These are phyloP conservation scores for Pectinophora gossypiella DNA, from an alignment of 1,140 invertebrate species.

Conservation along the genomic window DNA sequence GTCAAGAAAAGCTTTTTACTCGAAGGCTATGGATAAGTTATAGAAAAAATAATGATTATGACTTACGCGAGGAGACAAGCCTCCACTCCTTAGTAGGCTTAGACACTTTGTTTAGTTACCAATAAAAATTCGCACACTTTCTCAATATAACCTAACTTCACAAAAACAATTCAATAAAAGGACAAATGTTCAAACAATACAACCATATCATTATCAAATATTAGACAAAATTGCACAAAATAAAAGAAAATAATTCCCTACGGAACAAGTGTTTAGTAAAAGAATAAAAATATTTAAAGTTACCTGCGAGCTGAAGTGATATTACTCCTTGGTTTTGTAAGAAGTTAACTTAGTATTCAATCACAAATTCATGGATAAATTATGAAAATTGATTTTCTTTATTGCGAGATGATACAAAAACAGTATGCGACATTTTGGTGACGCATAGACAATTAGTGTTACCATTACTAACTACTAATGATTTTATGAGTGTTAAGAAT, in stretches of 20 bases:
- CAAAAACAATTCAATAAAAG: not conserved
- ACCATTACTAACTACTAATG: not conserved
- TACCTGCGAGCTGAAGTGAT: slow-evolving; percentile 8
- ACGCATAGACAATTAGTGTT: slow-evolving; percentile 34
- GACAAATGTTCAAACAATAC: not conserved
- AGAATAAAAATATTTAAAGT: slow-evolving; percentile 19
- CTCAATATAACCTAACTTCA: not conserved
- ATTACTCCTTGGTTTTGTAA: slow-evolving; percentile 19
- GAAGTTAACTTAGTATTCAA: slow-evolving; percentile 29
- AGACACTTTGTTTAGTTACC: too few relatives aligned
- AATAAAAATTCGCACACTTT: not conserved
- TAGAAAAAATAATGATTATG: too few relatives aligned
- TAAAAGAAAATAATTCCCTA: not conserved
- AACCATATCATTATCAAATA: not conserved
- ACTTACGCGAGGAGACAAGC: too few relatives aligned
- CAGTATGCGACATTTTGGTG: slow-evolving; percentile 60
- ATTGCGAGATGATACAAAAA: not conserved
- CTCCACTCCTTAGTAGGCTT: too few relatives aligned
- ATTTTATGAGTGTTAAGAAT: not conserved
- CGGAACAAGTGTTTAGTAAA: not conserved
- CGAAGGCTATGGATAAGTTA: too few relatives aligned
- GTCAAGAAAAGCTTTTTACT: too few relatives aligned
- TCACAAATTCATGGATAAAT: slow-evolving; percentile 45
- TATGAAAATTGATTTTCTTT: slow-evolving; percentile 60
- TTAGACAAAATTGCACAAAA: not conserved